phyloP scores from a whole-genome alignment of 35 echinoderm and acorn worm species.

The Diadema setosum region DNA sequence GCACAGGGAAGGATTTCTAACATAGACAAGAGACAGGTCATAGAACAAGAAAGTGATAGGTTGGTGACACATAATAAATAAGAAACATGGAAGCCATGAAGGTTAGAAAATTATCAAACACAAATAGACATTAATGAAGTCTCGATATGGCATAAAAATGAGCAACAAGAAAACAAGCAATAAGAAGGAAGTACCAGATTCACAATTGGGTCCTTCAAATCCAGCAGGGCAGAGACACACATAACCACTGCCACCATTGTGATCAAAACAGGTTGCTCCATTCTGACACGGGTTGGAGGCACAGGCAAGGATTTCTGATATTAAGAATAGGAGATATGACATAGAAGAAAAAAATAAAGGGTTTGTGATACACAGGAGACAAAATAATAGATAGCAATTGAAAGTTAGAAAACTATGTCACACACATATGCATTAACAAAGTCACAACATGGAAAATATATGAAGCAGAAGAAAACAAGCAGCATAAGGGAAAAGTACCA shows the following conservation, averaged over 20 bases:
- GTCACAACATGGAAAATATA: too few relatives aligned
- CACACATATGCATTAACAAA: too few relatives aligned
- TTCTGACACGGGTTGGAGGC: conserved; percentile 35
- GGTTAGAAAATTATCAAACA: too few relatives aligned
- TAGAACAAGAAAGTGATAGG: too few relatives aligned
- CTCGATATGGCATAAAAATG: too few relatives aligned
- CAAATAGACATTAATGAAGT: too few relatives aligned
- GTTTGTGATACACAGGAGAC: not conserved
- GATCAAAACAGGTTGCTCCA: conserved; percentile 42
- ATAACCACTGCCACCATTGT: conserved; percentile 26
- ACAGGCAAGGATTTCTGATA: conserved; percentile 38
- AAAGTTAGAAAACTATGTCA: too few relatives aligned
- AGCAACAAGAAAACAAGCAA: too few relatives aligned
- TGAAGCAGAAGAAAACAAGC: not conserved
- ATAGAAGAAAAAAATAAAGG: not conserved
- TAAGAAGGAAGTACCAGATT: not conserved
- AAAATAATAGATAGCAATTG: too few relatives aligned
- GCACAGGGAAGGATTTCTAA: not conserved
- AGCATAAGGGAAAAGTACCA: conserved; percentile 1
- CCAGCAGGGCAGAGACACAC: conserved; percentile 42
- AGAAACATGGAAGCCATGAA: too few relatives aligned
- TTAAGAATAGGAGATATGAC: not conserved
- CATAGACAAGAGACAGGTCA: too few relatives aligned
- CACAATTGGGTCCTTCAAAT: conserved; percentile 46
- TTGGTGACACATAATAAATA: too few relatives aligned